Conservation (phyloP, 2,888 invertebrate genomes). For the Beris chalybata region DNA sequence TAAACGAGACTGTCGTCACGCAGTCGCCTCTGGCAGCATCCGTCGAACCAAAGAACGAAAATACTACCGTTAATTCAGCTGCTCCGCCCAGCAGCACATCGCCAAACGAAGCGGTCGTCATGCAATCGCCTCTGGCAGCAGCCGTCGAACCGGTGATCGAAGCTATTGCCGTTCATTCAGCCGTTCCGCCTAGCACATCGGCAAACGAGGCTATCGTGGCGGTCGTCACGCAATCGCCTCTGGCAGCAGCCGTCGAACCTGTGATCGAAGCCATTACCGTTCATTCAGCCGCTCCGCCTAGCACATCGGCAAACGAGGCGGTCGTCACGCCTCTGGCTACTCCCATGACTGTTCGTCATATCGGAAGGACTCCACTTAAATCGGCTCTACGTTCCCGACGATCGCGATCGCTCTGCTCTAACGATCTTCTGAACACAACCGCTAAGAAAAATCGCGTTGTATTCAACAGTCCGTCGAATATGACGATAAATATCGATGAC, state of each 20-base stretch:
- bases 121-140: too few species aligned
- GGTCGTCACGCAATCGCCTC: too few species aligned
- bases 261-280: too few species aligned
- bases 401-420: not conserved
- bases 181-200: too few species aligned
- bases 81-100: too few species aligned
- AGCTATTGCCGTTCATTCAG: not conserved
- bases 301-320: not conserved
- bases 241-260: not conserved
- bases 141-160: not conserved
- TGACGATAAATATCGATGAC: slow-evolving; percentile 42
- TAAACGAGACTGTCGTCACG: not conserved
- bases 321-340: not conserved
- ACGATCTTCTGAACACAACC: slow-evolving; percentile 41
- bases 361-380: slow-evolving; percentile 12
- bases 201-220: too few species aligned
- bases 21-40: too few species aligned
- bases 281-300: not conserved
- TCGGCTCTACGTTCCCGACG: slow-evolving; percentile 15
- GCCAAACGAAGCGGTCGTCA: too few species aligned
- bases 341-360: not conserved
- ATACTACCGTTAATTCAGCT: too few species aligned
- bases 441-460: slow-evolving; percentile 42
- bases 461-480: slow-evolving; percentile 48
- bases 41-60: too few species aligned